Percentiles rank a stretch among this genome's conserved stretches.
Conservation (phyloP, 2,888 invertebrate genomes). For the Agrochola lychnidis region DNA sequence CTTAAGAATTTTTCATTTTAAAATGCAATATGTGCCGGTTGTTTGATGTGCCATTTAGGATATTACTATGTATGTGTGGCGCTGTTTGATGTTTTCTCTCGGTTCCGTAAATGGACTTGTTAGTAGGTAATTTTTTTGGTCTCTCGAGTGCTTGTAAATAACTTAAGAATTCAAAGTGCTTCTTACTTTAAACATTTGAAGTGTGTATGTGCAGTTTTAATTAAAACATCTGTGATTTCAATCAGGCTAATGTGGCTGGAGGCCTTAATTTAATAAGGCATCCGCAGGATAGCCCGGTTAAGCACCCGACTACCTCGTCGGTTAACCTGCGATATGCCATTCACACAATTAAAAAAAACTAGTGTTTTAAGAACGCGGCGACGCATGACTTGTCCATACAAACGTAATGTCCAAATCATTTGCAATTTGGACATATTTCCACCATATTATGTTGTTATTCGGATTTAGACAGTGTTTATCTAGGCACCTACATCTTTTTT, state of each 20-base stretch:
- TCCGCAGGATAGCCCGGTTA: neutral
- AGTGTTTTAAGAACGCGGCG: too few species aligned
- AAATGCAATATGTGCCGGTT: slow-evolving; percentile 70
- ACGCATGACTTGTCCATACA: too few species aligned
- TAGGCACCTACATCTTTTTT: too few species aligned
- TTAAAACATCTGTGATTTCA: neutral
- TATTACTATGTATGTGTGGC: slow-evolving; percentile 20
- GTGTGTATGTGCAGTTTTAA: neutral
- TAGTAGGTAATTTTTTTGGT: neutral
- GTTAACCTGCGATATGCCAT: neutral
- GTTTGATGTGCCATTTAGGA: slow-evolving; percentile 54
- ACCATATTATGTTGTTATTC: too few species aligned
- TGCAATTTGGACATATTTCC: too few species aligned
- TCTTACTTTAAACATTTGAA: neutral
- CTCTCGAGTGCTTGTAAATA: neutral
- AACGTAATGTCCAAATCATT: too few species aligned
- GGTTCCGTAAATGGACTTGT: neutral
- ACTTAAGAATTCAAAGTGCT: neutral
- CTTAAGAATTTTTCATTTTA: slow-evolving; percentile 77
- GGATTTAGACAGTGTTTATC: too few species aligned
- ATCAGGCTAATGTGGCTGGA: neutral
- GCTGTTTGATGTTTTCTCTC: slow-evolving; percentile 22
- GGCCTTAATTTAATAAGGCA: neutral
- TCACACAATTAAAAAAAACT: neutral
- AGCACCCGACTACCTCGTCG: neutral